Base-by-base conservation (phyloP, 2,113 vertebrate species). In the Triplophysa dalaica region DNA sequence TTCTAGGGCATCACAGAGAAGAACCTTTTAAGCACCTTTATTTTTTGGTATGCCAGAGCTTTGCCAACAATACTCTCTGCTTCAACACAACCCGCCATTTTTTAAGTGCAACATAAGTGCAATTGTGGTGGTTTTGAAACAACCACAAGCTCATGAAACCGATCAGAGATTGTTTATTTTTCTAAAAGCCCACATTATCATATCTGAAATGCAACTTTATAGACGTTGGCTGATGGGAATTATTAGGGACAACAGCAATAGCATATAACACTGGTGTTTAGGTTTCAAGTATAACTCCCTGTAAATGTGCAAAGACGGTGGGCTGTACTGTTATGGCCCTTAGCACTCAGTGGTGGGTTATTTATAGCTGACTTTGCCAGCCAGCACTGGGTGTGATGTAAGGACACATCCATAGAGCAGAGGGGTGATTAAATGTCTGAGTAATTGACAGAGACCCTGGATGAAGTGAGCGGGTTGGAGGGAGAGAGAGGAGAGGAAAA, bases 291-390 rank as follows among this genome's bases (percentile, higher is more conserved):
- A 48, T 58, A 78, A 64, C 62, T 50, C 19, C 68, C 50, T 22
- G 14, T 79, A 75, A 81, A 77, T 58, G 79, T 14, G 66, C 79
- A 74, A 72, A 75, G 61, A 64, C 54, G 22, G 58, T 62, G 22
- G 45, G 66, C 52, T 56, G 70, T 54, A 16, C 68, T 70, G 75
- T 77, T 81, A 78, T 82, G 78, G 81, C 77, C 75, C 82, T 74
- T 43, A 52, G 70, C 85, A 77, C 83, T 78, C 83, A 74, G 77
- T 79, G 76, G 78, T 76, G 80, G 58, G 62, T 73, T 84, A 85
- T 86, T 85, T 84, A 86, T 87, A 87, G 81, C 81, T 82, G 84
- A 86, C 84, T 78, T 86, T 84, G 84, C 81, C 85, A 82, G 85
- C 76, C 76, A 70, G 65, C 56, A 78, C 80, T 17, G 79, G 75